Evolutionary conservation across 1,140 invertebrate species (phyloP), one percentile per base, ranked within the genome.

Genomic region (Drosophila virilis): DNA sequence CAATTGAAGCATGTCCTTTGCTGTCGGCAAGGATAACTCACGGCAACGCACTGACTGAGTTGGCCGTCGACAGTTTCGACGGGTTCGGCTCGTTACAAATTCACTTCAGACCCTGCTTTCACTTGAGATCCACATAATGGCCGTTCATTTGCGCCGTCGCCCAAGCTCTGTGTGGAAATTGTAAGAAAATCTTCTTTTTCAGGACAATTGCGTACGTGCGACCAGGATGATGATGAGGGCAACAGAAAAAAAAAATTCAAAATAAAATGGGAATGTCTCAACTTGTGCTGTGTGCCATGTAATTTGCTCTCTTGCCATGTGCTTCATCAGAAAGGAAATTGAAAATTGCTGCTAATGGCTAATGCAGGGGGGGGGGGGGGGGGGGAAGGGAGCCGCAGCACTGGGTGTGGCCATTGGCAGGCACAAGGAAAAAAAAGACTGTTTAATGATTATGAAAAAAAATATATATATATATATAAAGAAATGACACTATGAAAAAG

Each of bases 241-340:
- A 68, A 61, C 17, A 42, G 13, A n/a, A 35, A 17, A 54, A 22
- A 35, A 17, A 54, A 15, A 81, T 46, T 13, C 35, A 15, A 52
- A 67, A 60, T 48, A 32, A 62, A 73, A 74, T 73, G 77, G 66
- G 61, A 74, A 76, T 76, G 64, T 67, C 81, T 74, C 74, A 80
- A 74, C 71, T 71, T 83, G 69, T 42, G 40, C 68, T 54, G 46
- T 71, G 70, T 82, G 84, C 86, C 78, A 91, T 91, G 80, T 91
- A 91, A 91, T 91, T 91, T 91, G 86, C 86, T 90, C 82, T 77
- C 90, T 91, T 91, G 83, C 80, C 71, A 91, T 91, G 90, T 91
- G 90, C 90, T 91, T 91, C 86, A 91, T 91, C 90, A 91, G 90
- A 91, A 91, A 91, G 90, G 90, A 91, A 91, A 91, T 91, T 91